Evolutionary conservation across 2,113 vertebrate species (phyloP), one percentile per base, ranked within the genome.

Genomic region (Verasper variegatus): DNA sequence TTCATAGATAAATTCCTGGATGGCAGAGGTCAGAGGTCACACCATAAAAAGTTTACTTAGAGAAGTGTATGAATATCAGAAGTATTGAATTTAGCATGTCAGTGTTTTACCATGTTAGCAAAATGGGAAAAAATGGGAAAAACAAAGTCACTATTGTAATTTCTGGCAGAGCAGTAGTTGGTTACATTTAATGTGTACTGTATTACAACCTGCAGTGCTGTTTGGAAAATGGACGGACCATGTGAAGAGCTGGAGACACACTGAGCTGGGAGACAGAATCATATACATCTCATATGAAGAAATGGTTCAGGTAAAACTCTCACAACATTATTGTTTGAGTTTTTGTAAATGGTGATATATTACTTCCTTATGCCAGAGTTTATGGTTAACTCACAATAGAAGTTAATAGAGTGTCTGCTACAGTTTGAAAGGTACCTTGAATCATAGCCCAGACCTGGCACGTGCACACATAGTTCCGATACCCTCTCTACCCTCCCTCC

Each of bases 201-300:
- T 82, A 9, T 40, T 40, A 42, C 40, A 42, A 42, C 40, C 35
- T 79, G 35, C 68, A 95, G 94, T 94, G 56, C 0, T 94, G 54
- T 94, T 94, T 83, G 95, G 95, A 57, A 95, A 95, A 84, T 95
- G 95, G 95, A 93, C 93, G 0, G 93, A 95, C 24, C 94, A 95
- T 11, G 52, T 95, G 52, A 95, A 93, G 85, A 88, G 93, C 76
- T 95, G 95, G 95, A 92, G 35, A 74, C 67, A 85, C 12, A 5
- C 83, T 0, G 84, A 92, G 20, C 73, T 94, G 8, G 90, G 87
- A 72, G 92, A 95, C 74, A 81, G 94, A 78, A 92, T 95, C 49
- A 71, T 95, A 40, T 92, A 81, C 74, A 80, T 95, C 76, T 94
- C 94, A 0, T 95, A 94, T 52, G 94, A 95, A 81, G 94, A 95